A percentile compares a stretch with the other conserved stretches of the same genome.
phyloP scores from a whole-genome alignment of 2,113 vertebrate genomes.

The Pangasianodon hypophthalmus region DNA sequence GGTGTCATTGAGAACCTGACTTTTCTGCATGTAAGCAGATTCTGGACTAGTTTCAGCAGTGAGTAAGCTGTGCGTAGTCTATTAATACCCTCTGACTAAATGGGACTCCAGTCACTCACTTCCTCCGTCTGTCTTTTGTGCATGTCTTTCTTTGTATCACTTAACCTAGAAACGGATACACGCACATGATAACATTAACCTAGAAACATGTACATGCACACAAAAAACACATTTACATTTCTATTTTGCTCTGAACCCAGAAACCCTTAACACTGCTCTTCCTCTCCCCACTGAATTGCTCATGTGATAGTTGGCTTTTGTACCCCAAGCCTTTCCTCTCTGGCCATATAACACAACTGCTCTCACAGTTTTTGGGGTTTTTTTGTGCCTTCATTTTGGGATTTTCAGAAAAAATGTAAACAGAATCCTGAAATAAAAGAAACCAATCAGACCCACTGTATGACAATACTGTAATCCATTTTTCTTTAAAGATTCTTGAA shows the following conservation, averaged over 20 bases:
- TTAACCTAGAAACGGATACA: neutral
- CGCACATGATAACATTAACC: neutral
- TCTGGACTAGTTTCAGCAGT: slow-evolving; percentile 40
- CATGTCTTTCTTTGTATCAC: neutral
- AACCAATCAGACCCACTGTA: neutral
- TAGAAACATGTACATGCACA: neutral
- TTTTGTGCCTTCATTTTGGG: neutral
- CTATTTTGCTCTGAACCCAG: neutral
- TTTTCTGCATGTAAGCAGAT: slow-evolving; percentile 35
- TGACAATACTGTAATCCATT: neutral
- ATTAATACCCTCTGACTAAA: slow-evolving; percentile 31
- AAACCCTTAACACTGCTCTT: neutral
- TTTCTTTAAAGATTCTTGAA: neutral
- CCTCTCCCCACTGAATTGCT: slow-evolving; percentile 10
- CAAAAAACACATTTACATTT: neutral
- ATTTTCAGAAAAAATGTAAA: neutral
- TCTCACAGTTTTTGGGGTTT: neutral
- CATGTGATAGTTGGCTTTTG: slow-evolving; percentile 46
- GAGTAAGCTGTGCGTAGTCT: slow-evolving; percentile 15
- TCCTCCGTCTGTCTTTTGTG: slow-evolving; percentile 29
- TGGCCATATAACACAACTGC: slow-evolving; percentile 40
- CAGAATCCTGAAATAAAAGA: neutral
- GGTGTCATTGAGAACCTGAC: neutral
- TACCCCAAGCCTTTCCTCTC: slow-evolving; percentile 42
- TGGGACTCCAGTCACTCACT: slow-evolving; percentile 36